Percentiles rank a stretch among this genome's conserved stretches.
These are phyloP conservation scores for Aporophyla nigra DNA, from an alignment of 2,888 invertebrate genomes.

Conservation along the genomic window DNA sequence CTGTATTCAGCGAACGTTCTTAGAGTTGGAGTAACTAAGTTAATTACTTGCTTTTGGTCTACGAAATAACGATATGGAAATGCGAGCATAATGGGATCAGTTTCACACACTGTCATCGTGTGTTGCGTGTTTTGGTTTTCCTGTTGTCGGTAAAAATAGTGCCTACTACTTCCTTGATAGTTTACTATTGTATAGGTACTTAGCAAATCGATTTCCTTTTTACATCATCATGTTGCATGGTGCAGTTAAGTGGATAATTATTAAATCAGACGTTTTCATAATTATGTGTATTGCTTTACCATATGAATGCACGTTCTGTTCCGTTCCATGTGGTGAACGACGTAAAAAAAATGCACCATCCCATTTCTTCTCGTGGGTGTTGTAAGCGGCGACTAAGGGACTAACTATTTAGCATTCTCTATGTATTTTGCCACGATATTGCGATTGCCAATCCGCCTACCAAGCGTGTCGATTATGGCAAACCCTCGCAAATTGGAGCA, in stretches of 20 bases:
- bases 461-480: too few relatives aligned
- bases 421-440: too few relatives aligned
- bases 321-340: too few relatives aligned
- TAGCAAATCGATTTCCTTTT: conserved; percentile 28
- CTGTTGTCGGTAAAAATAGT: not conserved
- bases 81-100: not conserved
- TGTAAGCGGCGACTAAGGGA: too few relatives aligned
- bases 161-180: not conserved
- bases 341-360: too few relatives aligned
- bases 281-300: conserved; percentile 14
- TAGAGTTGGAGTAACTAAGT: conserved; percentile 11
- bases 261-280: not conserved
- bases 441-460: too few relatives aligned
- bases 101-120: not conserved
- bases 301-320: not conserved
- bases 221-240: conserved; percentile 18
- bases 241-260: conserved; percentile 1
- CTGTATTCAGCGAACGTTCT: conserved; percentile 1
- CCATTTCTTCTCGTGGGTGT: too few relatives aligned
- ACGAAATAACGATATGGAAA: conserved; percentile 6
- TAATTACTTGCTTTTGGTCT: conserved; percentile 15
- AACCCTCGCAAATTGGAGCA: too few relatives aligned
- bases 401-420: too few relatives aligned
- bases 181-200: not conserved
- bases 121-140: not conserved